Evolutionary conservation across 2,888 invertebrate genomes (phyloP).

Genomic region (Coremacera marginata): DNA sequence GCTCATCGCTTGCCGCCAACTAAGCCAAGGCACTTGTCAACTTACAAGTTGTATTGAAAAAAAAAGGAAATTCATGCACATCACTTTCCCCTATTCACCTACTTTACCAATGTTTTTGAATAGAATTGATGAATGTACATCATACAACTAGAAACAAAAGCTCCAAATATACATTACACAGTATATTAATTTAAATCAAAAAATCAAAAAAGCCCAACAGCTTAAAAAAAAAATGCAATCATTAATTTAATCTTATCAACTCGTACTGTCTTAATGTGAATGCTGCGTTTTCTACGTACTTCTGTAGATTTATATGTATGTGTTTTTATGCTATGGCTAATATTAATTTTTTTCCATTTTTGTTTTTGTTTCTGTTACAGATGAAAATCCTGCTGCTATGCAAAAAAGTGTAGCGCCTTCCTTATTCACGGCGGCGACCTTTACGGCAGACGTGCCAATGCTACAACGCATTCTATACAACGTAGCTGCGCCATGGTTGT

Average conservation of each 20-base stretch:
- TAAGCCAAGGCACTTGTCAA: no score
- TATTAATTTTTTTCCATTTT: background rate
- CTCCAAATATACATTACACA: no score
- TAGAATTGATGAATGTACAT: no score
- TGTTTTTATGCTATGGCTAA: background rate
- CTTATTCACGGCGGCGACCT: background rate
- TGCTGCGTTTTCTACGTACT: background rate
- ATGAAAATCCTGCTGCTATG: constrained; percentile 90
- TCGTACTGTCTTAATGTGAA: no score
- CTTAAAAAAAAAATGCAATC: no score
- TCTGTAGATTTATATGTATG: background rate
- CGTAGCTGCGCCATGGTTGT: constrained; percentile 22
- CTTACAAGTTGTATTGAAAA: background rate
- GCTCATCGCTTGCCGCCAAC: no score
- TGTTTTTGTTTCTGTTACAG: constrained; percentile 70
- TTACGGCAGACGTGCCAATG: background rate
- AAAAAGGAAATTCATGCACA: background rate
- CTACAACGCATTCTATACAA: background rate
- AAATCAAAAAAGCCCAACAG: no score
- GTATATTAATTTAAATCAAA: no score
- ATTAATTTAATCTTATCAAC: no score
- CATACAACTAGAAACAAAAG: no score
- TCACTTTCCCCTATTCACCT: no score
- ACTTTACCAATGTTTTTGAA: no score
- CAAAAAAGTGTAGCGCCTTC: constrained; percentile 77